These are phyloP conservation scores for Oxyruncus cristatus DNA, from an alignment of 2,113 vertebrate genomes.

Conservation along the genomic window DNA sequence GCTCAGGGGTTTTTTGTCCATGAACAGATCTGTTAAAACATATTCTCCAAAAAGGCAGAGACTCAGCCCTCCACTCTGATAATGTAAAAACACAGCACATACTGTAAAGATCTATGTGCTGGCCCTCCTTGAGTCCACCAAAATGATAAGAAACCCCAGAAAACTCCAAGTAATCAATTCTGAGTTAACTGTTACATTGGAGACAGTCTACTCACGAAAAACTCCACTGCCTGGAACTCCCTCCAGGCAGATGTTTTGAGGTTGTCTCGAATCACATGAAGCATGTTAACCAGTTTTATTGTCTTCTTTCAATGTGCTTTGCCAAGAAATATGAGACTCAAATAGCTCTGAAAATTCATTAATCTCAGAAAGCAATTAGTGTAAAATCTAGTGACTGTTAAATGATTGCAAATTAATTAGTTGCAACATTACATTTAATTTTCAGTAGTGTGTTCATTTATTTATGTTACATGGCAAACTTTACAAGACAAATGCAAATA, in stretches of 20 bases:
- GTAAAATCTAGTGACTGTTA: slow-evolving; percentile 70
- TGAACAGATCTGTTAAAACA: neutral
- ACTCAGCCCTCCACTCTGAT: neutral
- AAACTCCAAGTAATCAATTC: neutral
- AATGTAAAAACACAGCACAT: neutral
- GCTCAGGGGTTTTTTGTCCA: neutral
- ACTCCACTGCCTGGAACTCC: neutral
- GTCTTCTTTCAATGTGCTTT: slow-evolving; percentile 3
- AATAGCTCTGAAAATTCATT: slow-evolving; percentile 72
- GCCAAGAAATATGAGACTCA: slow-evolving; percentile 57
- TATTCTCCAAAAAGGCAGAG: neutral
- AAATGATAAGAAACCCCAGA: neutral
- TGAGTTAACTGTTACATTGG: neutral
- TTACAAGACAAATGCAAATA: slow-evolving; percentile 60
- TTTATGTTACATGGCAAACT: slow-evolving; percentile 64
- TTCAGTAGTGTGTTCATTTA: slow-evolving; percentile 59
- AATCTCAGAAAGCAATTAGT: slow-evolving; percentile 73
- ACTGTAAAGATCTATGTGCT: neutral
- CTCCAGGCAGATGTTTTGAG: neutral
- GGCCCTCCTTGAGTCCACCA: neutral
- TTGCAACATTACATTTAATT: slow-evolving; percentile 70
- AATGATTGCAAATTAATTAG: slow-evolving; percentile 74
- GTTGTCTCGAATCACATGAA: neutral
- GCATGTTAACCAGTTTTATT: neutral
- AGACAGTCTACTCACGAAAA: neutral